Percentiles rank a stretch among this genome's conserved stretches.
Evolutionary conservation across 2,888 invertebrate species (phyloP).

Genomic region (Portevinia maculata): DNA sequence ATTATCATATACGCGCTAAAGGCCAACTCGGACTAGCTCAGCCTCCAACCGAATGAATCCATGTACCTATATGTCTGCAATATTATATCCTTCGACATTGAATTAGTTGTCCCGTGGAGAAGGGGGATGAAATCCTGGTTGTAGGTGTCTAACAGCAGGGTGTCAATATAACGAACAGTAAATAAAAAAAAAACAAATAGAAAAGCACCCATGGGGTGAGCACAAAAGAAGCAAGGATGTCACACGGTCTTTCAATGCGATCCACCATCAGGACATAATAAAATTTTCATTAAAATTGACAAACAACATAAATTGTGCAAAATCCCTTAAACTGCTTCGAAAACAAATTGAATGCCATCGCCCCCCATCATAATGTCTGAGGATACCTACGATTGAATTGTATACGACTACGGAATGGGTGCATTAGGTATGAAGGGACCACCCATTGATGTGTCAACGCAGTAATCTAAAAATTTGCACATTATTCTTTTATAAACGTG

Average conservation of each 20-base stretch:
- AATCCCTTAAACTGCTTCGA: constrained; percentile 77
- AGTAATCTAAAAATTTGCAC: constrained; percentile 72
- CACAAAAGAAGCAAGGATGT: constrained; percentile 24
- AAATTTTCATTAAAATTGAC: constrained; percentile 77
- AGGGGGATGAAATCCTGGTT: constrained; percentile 1
- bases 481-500: constrained; percentile 63
- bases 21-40: constrained; percentile 27
- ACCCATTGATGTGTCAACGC: constrained; percentile 69
- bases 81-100: constrained; percentile 67
- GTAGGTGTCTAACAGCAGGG: constrained; percentile 73
- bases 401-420: background rate
- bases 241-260: constrained; percentile 58
- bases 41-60: constrained; percentile 11
- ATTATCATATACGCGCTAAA: constrained; percentile 50
- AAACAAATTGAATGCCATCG: constrained; percentile 76
- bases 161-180: constrained; percentile 59
- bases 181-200: constrained; percentile 45
- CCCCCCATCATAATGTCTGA: constrained; percentile 8
- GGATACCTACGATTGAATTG: constrained; percentile 34
- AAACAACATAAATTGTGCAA: constrained; percentile 77
- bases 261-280: constrained; percentile 74
- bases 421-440: constrained; percentile 27
- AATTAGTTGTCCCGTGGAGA: constrained; percentile 43
- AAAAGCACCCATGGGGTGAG: background rate
- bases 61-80: constrained; percentile 43